phyloP scores from a whole-genome alignment of 2,113 vertebrate genomes.

The Pavo muticus region DNA sequence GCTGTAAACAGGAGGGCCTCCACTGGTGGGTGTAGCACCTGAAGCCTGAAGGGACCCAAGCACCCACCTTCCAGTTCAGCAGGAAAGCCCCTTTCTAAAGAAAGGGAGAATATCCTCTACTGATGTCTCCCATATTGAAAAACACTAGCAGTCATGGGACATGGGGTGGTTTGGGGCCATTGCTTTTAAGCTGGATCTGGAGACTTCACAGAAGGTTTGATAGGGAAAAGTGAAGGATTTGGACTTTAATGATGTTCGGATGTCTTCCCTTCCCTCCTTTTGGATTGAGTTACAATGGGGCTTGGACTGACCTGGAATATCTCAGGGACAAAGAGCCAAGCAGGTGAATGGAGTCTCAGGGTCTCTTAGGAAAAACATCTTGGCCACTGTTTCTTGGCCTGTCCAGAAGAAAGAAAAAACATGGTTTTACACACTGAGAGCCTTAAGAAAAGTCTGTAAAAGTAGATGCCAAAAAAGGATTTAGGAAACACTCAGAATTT shows the following conservation, averaged over 20 bases:
- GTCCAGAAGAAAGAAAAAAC: background rate
- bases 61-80: background rate
- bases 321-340: background rate
- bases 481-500: background rate
- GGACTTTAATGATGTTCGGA: background rate
- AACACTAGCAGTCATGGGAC: background rate
- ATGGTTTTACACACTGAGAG: background rate
- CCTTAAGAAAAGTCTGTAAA: background rate
- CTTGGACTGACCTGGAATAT: background rate
- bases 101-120: background rate
- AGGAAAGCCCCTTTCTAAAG: background rate
- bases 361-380: background rate
- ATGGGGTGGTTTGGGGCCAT: background rate
- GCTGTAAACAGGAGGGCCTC: conserved; percentile 42
- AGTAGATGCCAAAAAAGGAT: background rate
- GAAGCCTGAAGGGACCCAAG: background rate
- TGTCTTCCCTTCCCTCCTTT: background rate
- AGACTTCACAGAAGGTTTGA: background rate
- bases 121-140: background rate
- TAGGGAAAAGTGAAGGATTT: background rate
- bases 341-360: too few relatives aligned
- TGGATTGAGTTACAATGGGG: background rate
- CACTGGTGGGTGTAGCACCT: background rate
- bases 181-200: background rate
- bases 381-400: background rate